These are phyloP conservation scores for Pleuronectes platessa DNA, from an alignment of 2,113 vertebrate genomes.

Conservation along the genomic window DNA sequence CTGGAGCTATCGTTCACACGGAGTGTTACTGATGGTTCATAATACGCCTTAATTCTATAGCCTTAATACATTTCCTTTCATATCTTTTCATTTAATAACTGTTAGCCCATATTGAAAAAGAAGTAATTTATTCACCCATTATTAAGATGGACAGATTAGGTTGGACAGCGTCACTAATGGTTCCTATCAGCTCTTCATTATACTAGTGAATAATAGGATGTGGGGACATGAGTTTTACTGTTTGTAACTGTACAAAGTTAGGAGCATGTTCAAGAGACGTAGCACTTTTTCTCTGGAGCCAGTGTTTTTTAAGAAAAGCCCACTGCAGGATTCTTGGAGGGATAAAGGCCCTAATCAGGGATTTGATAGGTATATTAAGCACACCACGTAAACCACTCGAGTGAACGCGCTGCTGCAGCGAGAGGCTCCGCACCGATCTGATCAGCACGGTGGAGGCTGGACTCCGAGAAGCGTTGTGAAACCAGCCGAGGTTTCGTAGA, in stretches of 20 bases:
- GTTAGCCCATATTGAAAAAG: slow-evolving; percentile 11
- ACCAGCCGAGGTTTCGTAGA: slow-evolving; percentile 33
- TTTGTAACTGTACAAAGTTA: slow-evolving; percentile 36
- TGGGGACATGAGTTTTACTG: slow-evolving; percentile 9
- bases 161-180: slow-evolving; percentile 5
- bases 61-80: slow-evolving; percentile 56
- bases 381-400: slow-evolving; percentile 72
- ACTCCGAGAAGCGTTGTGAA: slow-evolving; percentile 50
- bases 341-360: slow-evolving; percentile 67
- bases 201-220: slow-evolving; percentile 20
- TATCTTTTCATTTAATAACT: slow-evolving; percentile 24
- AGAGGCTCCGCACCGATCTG: slow-evolving; percentile 37
- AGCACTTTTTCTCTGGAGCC: slow-evolving; percentile 66
- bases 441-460: slow-evolving; percentile 15
- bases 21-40: slow-evolving; percentile 23
- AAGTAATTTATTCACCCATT: slow-evolving; percentile 17
- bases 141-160: slow-evolving; percentile 20
- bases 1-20: slow-evolving; percentile 32
- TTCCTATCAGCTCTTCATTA: slow-evolving; percentile 12
- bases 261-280: slow-evolving; percentile 42
- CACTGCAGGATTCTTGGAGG: slow-evolving; percentile 66
- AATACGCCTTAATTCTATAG: slow-evolving; percentile 60
- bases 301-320: slow-evolving; percentile 44
- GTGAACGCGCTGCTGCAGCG: slow-evolving; percentile 62
- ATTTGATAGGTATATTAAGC: slow-evolving; percentile 65